Conservation (phyloP, 2,797 vertebrate genomes). For the Rhinogobio ventralis region DNA sequence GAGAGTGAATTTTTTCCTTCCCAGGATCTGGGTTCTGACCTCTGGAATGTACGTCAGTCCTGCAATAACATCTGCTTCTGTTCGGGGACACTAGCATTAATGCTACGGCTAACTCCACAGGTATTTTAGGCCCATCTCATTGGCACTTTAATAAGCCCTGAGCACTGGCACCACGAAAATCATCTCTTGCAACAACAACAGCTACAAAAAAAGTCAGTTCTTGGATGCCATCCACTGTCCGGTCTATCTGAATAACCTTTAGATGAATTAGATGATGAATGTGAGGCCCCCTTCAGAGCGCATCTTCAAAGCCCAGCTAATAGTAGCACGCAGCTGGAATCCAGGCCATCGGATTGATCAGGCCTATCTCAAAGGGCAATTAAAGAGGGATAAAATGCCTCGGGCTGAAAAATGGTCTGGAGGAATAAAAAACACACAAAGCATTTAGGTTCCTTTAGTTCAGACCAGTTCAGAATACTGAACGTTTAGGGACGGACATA, state of each 20-base stretch:
- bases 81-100: slow-evolving; percentile 23
- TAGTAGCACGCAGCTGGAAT: slow-evolving; percentile 60
- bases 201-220: slow-evolving; percentile 40
- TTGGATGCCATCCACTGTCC: slow-evolving; percentile 52
- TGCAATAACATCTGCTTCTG: slow-evolving; percentile 56
- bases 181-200: slow-evolving; percentile 45
- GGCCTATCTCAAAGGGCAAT: slow-evolving; percentile 68
- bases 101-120: slow-evolving; percentile 23
- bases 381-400: slow-evolving; percentile 65
- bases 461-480: slow-evolving; percentile 46
- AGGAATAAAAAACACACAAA: slow-evolving; percentile 37
- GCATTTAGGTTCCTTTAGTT: slow-evolving; percentile 48
- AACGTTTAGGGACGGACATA: slow-evolving; percentile 37
- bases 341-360: slow-evolving; percentile 66
- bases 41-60: slow-evolving; percentile 55
- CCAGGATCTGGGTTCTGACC: slow-evolving; percentile 50
- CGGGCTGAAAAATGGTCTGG: slow-evolving; percentile 54
- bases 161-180: slow-evolving; percentile 29
- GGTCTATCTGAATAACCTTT: slow-evolving; percentile 70
- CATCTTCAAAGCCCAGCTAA: slow-evolving; percentile 66
- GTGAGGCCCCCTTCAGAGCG: slow-evolving; percentile 57
- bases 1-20: slow-evolving; percentile 25
- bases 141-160: slow-evolving; percentile 59
- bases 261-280: slow-evolving; percentile 66
- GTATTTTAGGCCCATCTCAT: slow-evolving; percentile 52